phyloP scores from a whole-genome alignment of 1,140 invertebrate species.

The Ylistrum balloti region DNA sequence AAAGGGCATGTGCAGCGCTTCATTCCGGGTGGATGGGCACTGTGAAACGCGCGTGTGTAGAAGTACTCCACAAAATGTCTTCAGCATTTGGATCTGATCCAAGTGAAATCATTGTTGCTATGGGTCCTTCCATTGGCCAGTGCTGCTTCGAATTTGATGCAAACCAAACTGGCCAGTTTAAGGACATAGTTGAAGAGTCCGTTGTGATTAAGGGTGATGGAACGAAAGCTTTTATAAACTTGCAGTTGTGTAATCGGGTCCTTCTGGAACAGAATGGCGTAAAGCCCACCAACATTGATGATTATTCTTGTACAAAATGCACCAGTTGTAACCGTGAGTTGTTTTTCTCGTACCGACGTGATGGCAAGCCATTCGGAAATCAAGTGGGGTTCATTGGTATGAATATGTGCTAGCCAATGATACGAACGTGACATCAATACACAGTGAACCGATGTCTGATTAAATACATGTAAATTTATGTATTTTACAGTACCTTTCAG shows the following conservation, averaged over 20 bases:
- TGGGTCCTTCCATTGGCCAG: constrained; percentile 64
- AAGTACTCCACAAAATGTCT: constrained; percentile 62
- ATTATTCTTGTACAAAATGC: constrained; percentile 59
- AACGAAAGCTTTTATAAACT: constrained; percentile 59
- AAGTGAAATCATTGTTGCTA: constrained; percentile 63
- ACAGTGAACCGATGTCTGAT: too few species aligned
- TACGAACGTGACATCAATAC: too few species aligned
- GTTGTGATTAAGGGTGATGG: constrained; percentile 42
- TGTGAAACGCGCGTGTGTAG: constrained; percentile 56
- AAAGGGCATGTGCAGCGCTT: constrained; percentile 61
- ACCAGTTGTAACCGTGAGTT: constrained; percentile 63
- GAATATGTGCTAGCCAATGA: neutral
- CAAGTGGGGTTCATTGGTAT: constrained; percentile 70
- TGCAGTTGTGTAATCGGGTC: constrained; percentile 61
- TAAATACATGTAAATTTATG: too few species aligned
- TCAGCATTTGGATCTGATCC: constrained; percentile 53
- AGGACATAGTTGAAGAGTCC: constrained; percentile 55
- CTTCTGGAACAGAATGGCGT: constrained; percentile 64
- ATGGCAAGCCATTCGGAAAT: constrained; percentile 71
- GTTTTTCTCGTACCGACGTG: constrained; percentile 68
- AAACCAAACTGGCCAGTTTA: constrained; percentile 55
- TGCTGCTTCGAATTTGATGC: constrained; percentile 62
- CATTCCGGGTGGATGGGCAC: constrained; percentile 72
- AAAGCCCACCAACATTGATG: constrained; percentile 65
- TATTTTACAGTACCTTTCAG: too few species aligned